Conservation (phyloP, 2,888 invertebrate species). For the Zhuqinia jingwanae region DNA sequence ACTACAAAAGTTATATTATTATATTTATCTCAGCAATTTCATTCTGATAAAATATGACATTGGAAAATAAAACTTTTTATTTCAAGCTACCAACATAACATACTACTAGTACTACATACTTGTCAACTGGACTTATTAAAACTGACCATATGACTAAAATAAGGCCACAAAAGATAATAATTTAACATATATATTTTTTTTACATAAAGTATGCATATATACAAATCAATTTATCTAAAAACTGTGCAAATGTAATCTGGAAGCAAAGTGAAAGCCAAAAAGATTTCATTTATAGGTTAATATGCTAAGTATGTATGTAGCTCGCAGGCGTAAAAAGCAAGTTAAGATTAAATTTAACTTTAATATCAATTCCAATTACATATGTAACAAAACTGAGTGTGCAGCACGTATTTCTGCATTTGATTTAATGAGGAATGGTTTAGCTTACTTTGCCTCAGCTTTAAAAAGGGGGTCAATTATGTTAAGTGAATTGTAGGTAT, state of each 20-base stretch:
- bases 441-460: background rate
- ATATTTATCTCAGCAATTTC: background rate
- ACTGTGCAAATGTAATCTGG: background rate
- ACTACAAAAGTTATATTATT: background rate
- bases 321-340: background rate
- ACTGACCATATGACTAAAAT: no score
- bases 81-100: no score
- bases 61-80: background rate
- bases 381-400: background rate
- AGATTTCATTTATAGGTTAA: background rate
- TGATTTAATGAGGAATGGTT: background rate
- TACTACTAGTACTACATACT: no score
- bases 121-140: no score
- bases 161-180: no score
- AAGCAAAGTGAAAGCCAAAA: no score
- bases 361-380: no score
- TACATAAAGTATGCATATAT: no score
- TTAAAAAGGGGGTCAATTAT: constrained; percentile 42
- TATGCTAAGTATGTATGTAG: background rate
- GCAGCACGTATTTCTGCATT: background rate
- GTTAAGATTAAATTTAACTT: no score
- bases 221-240: no score
- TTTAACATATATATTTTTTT: no score
- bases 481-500: constrained; percentile 51
- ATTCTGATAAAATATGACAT: background rate